Evolutionary conservation across 2,888 invertebrate species (phyloP).

Genomic region (Lasioglossum marginatum): DNA sequence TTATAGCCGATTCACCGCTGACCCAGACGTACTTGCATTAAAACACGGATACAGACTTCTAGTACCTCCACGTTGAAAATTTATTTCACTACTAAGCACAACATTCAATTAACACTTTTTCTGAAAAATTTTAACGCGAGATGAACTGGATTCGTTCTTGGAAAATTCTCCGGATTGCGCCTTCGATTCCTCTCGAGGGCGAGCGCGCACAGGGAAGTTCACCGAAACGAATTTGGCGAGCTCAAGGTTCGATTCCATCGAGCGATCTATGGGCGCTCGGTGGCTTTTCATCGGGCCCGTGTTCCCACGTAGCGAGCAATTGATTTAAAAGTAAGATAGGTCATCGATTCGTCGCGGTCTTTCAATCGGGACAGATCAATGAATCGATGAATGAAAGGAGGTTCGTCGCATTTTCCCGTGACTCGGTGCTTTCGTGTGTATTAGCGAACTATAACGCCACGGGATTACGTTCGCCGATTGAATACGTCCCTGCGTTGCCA

Average conservation of each 20-base stretch:
- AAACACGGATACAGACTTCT: neutral
- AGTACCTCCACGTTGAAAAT: no score
- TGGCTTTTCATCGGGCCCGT: constrained; percentile 68
- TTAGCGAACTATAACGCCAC: constrained; percentile 29
- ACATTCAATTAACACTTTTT: neutral
- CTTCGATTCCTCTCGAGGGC: neutral
- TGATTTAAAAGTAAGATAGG: constrained; percentile 75
- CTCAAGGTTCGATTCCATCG: constrained; percentile 70
- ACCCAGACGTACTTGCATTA: neutral
- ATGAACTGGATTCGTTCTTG: neutral
- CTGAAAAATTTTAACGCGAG: neutral
- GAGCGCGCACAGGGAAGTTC: constrained; percentile 23
- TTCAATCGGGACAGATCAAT: constrained; percentile 49
- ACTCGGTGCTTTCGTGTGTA: constrained; percentile 17
- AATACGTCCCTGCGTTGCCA: constrained; percentile 16
- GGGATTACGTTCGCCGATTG: constrained; percentile 33
- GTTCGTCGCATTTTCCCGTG: constrained; percentile 36
- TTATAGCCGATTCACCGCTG: neutral
- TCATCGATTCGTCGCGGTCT: constrained; percentile 67
- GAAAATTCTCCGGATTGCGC: neutral
- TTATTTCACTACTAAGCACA: neutral
- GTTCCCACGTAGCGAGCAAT: constrained; percentile 69
- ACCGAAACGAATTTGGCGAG: constrained; percentile 67
- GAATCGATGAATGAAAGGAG: constrained; percentile 44
- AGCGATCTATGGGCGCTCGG: constrained; percentile 59